phyloP scores from a whole-genome alignment of 2,888 invertebrate genomes.

The Syrista parreyssii region DNA sequence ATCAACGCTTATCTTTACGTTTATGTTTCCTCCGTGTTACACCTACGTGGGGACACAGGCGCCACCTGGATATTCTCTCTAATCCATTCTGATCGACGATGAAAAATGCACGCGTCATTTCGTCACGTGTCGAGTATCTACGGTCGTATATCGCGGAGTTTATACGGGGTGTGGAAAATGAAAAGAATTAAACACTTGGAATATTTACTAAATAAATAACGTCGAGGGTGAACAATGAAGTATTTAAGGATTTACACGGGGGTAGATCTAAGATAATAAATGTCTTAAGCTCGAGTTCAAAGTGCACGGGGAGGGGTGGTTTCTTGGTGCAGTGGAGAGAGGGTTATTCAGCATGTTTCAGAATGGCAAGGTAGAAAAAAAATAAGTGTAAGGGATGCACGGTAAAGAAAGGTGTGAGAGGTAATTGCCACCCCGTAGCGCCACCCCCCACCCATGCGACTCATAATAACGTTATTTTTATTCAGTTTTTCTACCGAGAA shows the following conservation, averaged over 20 bases:
- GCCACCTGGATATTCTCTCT: neutral
- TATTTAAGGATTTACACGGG: slow-evolving; percentile 1
- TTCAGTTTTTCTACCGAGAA: slow-evolving; percentile 39
- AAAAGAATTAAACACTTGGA: neutral
- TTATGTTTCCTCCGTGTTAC: neutral
- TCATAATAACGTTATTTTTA: slow-evolving; percentile 46
- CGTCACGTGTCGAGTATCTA: neutral
- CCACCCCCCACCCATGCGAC: slow-evolving; percentile 16
- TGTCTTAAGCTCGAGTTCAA: slow-evolving; percentile 7
- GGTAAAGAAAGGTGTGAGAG: slow-evolving; percentile 4
- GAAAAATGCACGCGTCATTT: too few species aligned
- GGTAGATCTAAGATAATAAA: slow-evolving; percentile 28
- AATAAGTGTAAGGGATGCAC: neutral
- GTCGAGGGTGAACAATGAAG: neutral
- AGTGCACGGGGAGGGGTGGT: neutral
- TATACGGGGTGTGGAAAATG: neutral
- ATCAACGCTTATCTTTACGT: neutral
- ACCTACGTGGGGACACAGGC: neutral
- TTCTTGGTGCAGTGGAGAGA: slow-evolving; percentile 25
- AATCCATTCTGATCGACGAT: neutral
- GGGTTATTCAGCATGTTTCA: slow-evolving; percentile 31
- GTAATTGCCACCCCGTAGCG: slow-evolving; percentile 39
- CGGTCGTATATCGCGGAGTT: neutral
- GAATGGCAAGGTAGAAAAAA: neutral
- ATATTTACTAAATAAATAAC: neutral